A percentile compares a stretch with the other conserved stretches of the same genome.
These are phyloP conservation scores for Gastrophysa polygoni DNA, from an alignment of 2,888 invertebrate genomes.

Conservation along the genomic window DNA sequence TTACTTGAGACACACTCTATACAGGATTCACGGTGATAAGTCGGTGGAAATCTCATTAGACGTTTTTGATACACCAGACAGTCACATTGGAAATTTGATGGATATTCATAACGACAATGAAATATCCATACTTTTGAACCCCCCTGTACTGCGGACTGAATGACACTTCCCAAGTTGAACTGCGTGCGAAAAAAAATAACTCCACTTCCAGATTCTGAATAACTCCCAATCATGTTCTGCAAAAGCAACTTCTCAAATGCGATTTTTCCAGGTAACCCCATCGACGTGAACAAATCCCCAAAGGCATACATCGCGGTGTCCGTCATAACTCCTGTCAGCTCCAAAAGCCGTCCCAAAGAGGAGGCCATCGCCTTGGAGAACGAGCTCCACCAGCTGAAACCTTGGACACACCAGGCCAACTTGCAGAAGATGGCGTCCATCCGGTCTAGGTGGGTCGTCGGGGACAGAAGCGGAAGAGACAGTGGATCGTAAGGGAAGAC, in stretches of 20 bases:
- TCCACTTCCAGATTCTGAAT: background rate
- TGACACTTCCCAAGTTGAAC: too few species aligned
- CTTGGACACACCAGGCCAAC: constrained; percentile 55
- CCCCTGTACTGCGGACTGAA: too few species aligned
- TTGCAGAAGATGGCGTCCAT: constrained; percentile 52
- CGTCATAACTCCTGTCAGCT: constrained; percentile 54
- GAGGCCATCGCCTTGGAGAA: constrained; percentile 52
- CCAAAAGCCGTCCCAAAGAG: constrained; percentile 39
- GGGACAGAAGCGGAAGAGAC: constrained; percentile 35
- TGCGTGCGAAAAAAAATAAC: background rate
- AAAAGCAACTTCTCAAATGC: background rate
- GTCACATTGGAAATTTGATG: too few species aligned
- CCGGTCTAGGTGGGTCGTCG: constrained; percentile 51
- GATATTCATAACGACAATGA: too few species aligned
- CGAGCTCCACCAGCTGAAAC: constrained; percentile 55
- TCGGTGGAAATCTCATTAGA: too few species aligned
- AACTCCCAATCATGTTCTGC: background rate
- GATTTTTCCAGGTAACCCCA: constrained; percentile 47
- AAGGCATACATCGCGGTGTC: constrained; percentile 58
- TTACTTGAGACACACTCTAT: too few species aligned
- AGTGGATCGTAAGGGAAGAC: background rate
- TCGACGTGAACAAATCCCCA: constrained; percentile 52
- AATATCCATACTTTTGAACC: too few species aligned
- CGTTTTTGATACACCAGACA: too few species aligned
- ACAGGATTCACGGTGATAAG: too few species aligned